Conservation (phyloP, 2,113 vertebrate genomes). For the Alethe diademata region DNA sequence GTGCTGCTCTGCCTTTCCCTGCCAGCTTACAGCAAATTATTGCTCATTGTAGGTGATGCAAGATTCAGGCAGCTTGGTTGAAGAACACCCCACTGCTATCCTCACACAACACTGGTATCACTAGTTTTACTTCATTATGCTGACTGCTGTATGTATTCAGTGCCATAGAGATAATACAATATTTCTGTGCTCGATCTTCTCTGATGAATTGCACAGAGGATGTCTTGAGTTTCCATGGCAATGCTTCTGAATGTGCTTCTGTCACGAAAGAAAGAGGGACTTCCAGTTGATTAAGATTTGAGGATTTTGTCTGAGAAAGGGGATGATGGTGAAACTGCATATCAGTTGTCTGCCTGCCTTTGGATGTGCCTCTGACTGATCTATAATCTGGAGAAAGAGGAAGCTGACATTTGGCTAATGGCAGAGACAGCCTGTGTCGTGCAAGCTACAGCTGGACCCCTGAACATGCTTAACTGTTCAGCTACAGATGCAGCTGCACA, state of each 20-base stretch:
- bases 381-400: neutral
- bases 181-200: constrained; percentile 8
- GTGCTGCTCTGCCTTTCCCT: neutral
- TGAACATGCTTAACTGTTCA: constrained; percentile 22
- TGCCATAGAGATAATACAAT: neutral
- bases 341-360: neutral
- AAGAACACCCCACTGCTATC: neutral
- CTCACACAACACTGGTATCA: neutral
- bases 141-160: neutral
- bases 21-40: neutral
- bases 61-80: neutral
- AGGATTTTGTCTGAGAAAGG: neutral
- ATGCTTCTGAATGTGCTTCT: constrained; percentile 43
- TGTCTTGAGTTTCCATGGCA: constrained; percentile 54
- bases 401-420: constrained; percentile 19
- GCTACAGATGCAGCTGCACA: constrained; percentile 49
- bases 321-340: neutral
- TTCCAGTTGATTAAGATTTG: neutral
- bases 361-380: neutral
- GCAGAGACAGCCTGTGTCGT: neutral
- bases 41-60: neutral
- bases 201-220: constrained; percentile 11
- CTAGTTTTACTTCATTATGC: neutral
- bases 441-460: constrained; percentile 36
- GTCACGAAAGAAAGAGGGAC: constrained; percentile 15